phyloP scores from a whole-genome alignment of 2,797 vertebrate species.

The Myripristis jacobus region DNA sequence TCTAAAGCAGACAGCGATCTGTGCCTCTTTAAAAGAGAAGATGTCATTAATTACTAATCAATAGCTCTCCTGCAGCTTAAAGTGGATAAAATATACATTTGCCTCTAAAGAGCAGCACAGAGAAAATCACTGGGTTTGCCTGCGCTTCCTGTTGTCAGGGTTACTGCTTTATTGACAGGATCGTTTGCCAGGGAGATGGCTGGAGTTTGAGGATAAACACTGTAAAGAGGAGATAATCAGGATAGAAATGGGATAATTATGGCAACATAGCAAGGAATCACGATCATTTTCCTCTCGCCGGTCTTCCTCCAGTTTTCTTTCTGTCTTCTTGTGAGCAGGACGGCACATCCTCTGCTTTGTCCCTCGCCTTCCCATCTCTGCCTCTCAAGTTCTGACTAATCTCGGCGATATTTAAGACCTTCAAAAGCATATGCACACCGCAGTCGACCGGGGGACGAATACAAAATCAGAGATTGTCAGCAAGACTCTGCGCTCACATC shows the following conservation, averaged over 20 bases:
- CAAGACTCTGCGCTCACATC: constrained; percentile 84
- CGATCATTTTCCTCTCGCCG: neutral
- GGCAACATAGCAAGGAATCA: constrained; percentile 14
- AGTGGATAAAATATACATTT: constrained; percentile 27
- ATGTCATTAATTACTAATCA: constrained; percentile 46
- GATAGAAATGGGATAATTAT: neutral
- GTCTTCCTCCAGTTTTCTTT: neutral
- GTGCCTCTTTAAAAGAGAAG: constrained; percentile 24
- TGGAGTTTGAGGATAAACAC: constrained; percentile 10
- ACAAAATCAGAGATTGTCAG: constrained; percentile 82
- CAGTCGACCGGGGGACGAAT: too few species aligned
- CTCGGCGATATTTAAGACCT: constrained; percentile 56
- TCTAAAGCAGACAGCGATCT: constrained; percentile 1
- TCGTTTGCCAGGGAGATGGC: constrained; percentile 2
- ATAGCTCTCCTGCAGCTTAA: constrained; percentile 32
- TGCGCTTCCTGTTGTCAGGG: constrained; percentile 16
- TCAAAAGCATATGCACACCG: constrained; percentile 4
- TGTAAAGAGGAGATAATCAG: neutral
- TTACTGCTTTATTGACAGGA: constrained; percentile 29
- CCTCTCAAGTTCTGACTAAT: constrained; percentile 59
- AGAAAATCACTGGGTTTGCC: constrained; percentile 1
- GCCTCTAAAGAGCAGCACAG: neutral
- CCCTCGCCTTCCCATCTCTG: constrained; percentile 31
- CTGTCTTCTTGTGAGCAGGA: neutral
- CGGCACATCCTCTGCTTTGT: constrained; percentile 2